Conservation (phyloP, 2,797 vertebrate species). For the Myripristis murdjan region DNA sequence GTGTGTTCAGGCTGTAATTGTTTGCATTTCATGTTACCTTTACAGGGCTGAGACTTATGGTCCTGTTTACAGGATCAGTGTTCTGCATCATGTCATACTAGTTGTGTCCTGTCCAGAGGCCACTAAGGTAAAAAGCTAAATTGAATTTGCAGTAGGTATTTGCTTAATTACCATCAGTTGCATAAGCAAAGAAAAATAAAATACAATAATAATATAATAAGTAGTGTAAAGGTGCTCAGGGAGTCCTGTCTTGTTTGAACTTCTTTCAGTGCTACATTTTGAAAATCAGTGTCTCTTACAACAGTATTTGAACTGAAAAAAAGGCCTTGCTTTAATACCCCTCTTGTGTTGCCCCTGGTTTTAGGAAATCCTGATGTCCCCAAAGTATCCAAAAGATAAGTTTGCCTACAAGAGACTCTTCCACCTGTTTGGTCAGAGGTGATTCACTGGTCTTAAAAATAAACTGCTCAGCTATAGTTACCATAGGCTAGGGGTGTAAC, state of each 20-base stretch:
- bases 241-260: neutral
- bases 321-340: no score
- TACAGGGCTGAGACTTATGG: slow-evolving; percentile 89
- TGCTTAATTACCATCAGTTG: neutral
- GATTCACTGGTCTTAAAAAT: slow-evolving; percentile 20
- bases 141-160: neutral
- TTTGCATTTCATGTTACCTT: neutral
- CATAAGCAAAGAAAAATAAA: neutral
- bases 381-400: slow-evolving; percentile 89
- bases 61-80: slow-evolving; percentile 84
- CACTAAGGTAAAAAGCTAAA: slow-evolving; percentile 89
- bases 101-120: slow-evolving; percentile 86
- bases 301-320: neutral
- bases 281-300: neutral
- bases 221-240: neutral
- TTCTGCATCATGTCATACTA: slow-evolving; percentile 81
- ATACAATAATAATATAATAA: slow-evolving; percentile 14
- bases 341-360: slow-evolving; percentile 13
- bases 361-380: slow-evolving; percentile 92
- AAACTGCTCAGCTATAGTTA: neutral
- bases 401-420: slow-evolving; percentile 81
- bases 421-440: slow-evolving; percentile 91
- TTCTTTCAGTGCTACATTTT: neutral
- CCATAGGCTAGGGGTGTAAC: no score
- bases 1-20: neutral